Base-by-base conservation (phyloP, 2,888 invertebrate genomes). In the Uloborus plumipes region DNA sequence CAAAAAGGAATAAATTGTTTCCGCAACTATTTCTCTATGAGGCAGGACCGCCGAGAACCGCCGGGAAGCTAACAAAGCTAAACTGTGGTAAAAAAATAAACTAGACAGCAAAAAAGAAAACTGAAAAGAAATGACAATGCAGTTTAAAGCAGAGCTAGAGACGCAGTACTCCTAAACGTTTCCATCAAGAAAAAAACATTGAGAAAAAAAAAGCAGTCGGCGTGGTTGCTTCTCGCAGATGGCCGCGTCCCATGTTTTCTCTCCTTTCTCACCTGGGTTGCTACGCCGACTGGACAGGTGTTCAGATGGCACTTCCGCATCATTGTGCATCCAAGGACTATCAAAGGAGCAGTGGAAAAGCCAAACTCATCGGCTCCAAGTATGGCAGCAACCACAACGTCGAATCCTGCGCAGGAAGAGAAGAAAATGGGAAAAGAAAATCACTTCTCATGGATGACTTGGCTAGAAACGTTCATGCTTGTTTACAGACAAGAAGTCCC, bases 281-380 rank as follows among this genome's bases (percentile, higher is more conserved):
- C 99, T 88, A 99, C 95, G 84, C 99, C 99, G 83, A 99, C 99
- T 0, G 99, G 99, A 86, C 99, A 99, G 11, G 99, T 99, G 90
- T 99, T 99, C 87, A 99, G 91, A 89, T 99, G 99, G 88, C 99
- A 99, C 89, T 99, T 99, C 79, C 99, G 92, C 99, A 99, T 99
- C 99, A 99, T 99, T 0, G 98, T 99, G 88, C 99, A 99, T 4
- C 99, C 99, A 90, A 99, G 93, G 1, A 95, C 97, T 88, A 99
- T 98, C 71, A 99, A 91, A 0, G 99, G 99, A 2, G 98, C 99
- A 0, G 99, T 99, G 89, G 98, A 98, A 91, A 99, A 97, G 26
- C 98, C 99, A 89, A 98, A 96, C 90, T 99, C 99, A 89, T 99
- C 99, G 13, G 99, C 99, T 31, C 99, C 99, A 55, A 99, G 91